Evolutionary conservation across 92 coral and sea anemone species (phyloP).

Genomic region (Epizoanthus rinbou): DNA sequence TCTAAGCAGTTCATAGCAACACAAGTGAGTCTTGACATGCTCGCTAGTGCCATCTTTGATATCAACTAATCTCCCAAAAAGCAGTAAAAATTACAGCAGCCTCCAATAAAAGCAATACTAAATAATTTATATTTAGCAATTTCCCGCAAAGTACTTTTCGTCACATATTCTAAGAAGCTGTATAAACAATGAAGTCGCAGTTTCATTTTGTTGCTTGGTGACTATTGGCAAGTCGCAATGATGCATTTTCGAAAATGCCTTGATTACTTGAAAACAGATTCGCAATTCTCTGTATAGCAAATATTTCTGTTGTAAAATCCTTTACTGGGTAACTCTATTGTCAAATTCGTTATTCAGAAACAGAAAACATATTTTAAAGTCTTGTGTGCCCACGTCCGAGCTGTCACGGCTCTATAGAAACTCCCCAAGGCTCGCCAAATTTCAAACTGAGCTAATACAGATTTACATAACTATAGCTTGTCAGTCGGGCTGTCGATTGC

Average conservation of each 20-base stretch:
- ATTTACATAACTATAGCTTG: conserved; percentile 13
- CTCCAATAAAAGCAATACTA: neutral
- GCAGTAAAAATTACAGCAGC: neutral
- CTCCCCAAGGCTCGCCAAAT: neutral
- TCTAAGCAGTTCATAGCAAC: too few relatives aligned
- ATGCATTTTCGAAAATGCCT: neutral
- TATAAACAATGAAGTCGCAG: neutral
- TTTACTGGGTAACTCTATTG: neutral
- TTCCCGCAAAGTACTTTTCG: neutral
- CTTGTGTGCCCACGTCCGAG: neutral
- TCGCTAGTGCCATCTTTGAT: neutral
- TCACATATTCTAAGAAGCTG: neutral
- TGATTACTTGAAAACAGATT: neutral
- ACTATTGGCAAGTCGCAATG: neutral
- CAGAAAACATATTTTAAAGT: too few relatives aligned
- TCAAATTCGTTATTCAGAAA: neutral
- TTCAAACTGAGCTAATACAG: neutral
- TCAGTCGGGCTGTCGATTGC: neutral
- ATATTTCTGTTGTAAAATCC: neutral
- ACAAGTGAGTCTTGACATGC: too few relatives aligned
- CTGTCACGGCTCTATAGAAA: neutral
- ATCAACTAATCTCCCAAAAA: neutral
- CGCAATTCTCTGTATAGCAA: neutral
- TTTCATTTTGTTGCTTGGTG: conserved; percentile 4
- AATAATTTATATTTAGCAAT: neutral